phyloP scores from a whole-genome alignment of 2,797 vertebrate genomes.

The Dromococcyx pavoninus region DNA sequence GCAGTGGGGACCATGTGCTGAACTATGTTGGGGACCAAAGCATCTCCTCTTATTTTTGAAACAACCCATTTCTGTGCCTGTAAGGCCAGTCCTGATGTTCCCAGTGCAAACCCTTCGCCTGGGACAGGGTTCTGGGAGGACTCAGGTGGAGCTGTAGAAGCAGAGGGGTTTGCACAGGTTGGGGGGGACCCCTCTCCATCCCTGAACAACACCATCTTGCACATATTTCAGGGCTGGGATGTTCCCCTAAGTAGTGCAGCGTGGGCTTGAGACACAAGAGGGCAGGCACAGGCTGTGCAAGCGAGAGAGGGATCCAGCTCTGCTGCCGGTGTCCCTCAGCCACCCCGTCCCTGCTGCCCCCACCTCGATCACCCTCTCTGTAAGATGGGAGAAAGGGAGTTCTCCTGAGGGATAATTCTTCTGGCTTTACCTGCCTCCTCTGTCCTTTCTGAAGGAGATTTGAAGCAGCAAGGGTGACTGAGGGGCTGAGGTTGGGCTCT shows the following conservation, averaged over 20 bases:
- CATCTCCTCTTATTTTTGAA: neutral
- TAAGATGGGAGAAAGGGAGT: accelerated
- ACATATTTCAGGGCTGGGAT: neutral
- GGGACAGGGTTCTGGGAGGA: neutral
- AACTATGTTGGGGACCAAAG: neutral
- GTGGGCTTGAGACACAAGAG: conserved; percentile 11
- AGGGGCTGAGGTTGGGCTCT: neutral
- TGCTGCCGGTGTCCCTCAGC: neutral
- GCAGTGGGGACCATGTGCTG: accelerated
- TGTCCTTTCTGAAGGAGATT: neutral
- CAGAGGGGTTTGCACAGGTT: neutral
- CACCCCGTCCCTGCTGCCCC: neutral
- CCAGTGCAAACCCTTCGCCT: neutral
- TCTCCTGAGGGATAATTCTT: neutral
- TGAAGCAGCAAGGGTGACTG: neutral
- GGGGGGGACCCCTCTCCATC: neutral
- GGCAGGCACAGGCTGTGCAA: conserved; percentile 41
- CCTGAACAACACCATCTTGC: accelerated
- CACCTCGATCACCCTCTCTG: neutral
- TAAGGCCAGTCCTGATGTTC: neutral
- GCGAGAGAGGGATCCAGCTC: neutral
- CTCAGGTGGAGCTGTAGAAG: neutral
- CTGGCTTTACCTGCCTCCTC: neutral
- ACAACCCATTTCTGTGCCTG: neutral
- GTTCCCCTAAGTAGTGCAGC: neutral